Conservation (phyloP, 2,888 invertebrate genomes). For the Acleris sparsana region DNA sequence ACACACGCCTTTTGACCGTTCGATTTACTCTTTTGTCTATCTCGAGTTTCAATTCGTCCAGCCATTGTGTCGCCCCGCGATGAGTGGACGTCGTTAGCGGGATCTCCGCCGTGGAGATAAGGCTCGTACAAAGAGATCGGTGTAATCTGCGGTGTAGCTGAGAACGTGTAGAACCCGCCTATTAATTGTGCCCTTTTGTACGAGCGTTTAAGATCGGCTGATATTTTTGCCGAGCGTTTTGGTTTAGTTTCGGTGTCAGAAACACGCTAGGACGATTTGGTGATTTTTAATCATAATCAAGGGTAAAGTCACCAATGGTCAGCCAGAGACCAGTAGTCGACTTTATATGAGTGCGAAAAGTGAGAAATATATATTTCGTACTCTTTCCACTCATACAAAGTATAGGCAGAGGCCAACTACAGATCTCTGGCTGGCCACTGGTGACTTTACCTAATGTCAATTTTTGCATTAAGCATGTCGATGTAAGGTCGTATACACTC, state of each 20-base stretch:
- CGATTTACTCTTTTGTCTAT: conserved; percentile 71
- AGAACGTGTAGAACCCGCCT: conserved; percentile 51
- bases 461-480: no score
- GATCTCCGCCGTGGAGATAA: conserved; percentile 70
- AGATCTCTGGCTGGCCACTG: no score
- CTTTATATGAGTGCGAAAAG: no score
- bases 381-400: no score
- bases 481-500: no score
- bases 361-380: no score
- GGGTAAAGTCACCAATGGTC: no score
- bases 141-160: conserved; percentile 63
- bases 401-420: no score
- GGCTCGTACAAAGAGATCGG: conserved; percentile 71
- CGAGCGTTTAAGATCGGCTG: conserved; percentile 25
- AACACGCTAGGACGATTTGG: no score
- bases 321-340: no score
- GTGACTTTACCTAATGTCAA: no score
- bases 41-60: conserved; percentile 75
- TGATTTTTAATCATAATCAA: neutral
- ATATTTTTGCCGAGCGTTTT: conserved; percentile 19
- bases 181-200: conserved; percentile 45
- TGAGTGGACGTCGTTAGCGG: conserved; percentile 80
- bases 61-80: conserved; percentile 71
- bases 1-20: conserved; percentile 53
- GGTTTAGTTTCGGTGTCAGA: conserved; percentile 2